Evolutionary conservation across 2,113 vertebrate genomes (phyloP).

Genomic region (Tychaedon coryphoeus): DNA sequence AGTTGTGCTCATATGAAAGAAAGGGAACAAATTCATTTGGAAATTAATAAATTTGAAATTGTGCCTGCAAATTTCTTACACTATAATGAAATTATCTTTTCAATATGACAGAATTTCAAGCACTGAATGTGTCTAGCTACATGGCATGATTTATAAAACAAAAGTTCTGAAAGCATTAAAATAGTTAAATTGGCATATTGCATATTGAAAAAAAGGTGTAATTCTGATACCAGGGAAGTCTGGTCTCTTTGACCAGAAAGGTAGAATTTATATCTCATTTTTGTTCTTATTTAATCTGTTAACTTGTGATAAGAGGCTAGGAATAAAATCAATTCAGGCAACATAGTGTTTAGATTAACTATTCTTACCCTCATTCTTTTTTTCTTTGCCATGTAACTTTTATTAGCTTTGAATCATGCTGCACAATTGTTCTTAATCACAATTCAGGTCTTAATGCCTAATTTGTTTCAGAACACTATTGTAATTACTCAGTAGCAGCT

Average conservation of each 20-base stretch:
- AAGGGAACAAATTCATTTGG: not conserved
- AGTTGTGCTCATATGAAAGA: not conserved
- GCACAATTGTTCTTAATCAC: constrained; percentile 21
- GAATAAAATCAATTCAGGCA: not conserved
- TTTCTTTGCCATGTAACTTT: not conserved
- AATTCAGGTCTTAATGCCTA: constrained; percentile 39
- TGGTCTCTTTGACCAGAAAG: not conserved
- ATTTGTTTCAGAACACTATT: constrained; percentile 40
- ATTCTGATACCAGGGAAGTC: not conserved
- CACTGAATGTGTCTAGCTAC: not conserved
- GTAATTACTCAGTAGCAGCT: constrained; percentile 38
- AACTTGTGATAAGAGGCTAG: not conserved
- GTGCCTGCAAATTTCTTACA: not conserved
- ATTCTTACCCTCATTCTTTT: not conserved
- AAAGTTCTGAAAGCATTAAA: not conserved
- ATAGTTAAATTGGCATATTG: not conserved
- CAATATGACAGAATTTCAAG: not conserved
- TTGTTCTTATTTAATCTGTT: not conserved
- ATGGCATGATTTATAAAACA: not conserved
- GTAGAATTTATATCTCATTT: not conserved
- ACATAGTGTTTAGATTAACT: not conserved
- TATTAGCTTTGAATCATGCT: constrained; percentile 17
- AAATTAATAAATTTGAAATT: not conserved
- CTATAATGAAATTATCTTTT: not conserved
- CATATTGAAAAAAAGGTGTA: not conserved